Base-by-base conservation (phyloP, 2,888 invertebrate genomes). In the Drosophila macrospina region DNA sequence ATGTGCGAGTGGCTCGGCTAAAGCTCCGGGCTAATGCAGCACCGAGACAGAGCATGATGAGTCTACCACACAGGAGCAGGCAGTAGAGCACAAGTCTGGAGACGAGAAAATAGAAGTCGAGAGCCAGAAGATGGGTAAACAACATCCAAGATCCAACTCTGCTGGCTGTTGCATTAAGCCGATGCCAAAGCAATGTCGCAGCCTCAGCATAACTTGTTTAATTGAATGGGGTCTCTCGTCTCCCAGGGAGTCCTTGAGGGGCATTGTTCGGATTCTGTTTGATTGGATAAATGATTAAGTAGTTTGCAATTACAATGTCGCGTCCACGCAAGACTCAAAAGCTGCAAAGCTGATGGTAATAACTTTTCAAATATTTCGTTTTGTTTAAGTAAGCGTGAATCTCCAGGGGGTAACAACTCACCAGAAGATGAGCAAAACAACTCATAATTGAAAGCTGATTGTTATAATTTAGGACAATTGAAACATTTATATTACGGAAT, bases 251-350 rank as follows among this genome's bases (percentile, higher is more conserved):
- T 15, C 11, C 11, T 44, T 30, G 16, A 32, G 32, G 42, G 32
- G 45, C 55, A 73, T 78, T 78, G 63, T 51, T 48, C 24, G 56
- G 48, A 54, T 44, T 57, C 28, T 39, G 56, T 61, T 57, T 73
- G 74, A 80, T 80, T 82, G 69, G 65, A 66, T 82, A 69, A 73
- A 63, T 76, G 77, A 82, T 76, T 79, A 79, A 86, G 72, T 64
- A 79, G 72, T 65, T 75, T 47, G 44, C 68, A 85, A 75, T 86
- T 78, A 78, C 55, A 34, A 44, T 48, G 24, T 56, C n/a, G 15
- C 15, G n/a, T 7, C 20, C 32, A 24, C 5, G 32, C 15, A 51
- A 63, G 37, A 10, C 30, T 15, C 28, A 36, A 16, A 7, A 37
- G 50, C 44, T 30, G 7, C 15, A 32, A 28, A n/a, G 48, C 51